Conservation (phyloP, 2,888 invertebrate genomes). For the Chaitophorus viminalis region DNA sequence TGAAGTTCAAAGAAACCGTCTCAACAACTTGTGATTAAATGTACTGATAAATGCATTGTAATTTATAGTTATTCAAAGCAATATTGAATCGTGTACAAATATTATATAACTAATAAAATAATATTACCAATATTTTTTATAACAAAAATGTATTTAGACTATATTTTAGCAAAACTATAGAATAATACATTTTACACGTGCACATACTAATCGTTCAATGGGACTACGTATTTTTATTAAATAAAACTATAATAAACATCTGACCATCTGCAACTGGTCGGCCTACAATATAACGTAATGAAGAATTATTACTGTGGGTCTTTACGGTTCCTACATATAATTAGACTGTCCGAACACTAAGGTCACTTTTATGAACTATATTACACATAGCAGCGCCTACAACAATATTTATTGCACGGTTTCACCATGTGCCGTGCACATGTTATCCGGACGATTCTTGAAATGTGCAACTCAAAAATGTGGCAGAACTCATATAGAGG, state of each 20-base stretch:
- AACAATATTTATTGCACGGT: conserved; percentile 41
- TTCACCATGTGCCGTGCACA: conserved; percentile 49
- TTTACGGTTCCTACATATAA: conserved; percentile 23
- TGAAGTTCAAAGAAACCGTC: too few species aligned
- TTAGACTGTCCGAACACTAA: conserved; percentile 28
- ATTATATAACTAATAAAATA: too few species aligned
- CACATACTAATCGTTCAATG: not conserved
- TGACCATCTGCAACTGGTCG: not conserved
- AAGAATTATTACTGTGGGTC: conserved; percentile 21
- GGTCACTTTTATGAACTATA: conserved; percentile 39
- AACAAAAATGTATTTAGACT: too few species aligned
- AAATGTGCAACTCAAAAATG: conserved; percentile 24
- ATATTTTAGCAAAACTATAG: too few species aligned
- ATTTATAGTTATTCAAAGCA: too few species aligned
- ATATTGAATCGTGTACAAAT: too few species aligned
- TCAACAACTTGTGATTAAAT: too few species aligned
- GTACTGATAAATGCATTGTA: too few species aligned
- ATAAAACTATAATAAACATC: not conserved
- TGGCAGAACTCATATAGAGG: conserved; percentile 18
- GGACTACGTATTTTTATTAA: not conserved
- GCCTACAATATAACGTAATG: conserved; percentile 7
- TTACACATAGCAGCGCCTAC: not conserved
- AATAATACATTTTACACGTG: not conserved
- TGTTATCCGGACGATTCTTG: conserved; percentile 16
- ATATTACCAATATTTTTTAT: too few species aligned